Evolutionary conservation across 2,113 vertebrate genomes (phyloP).

Genomic region (Australoheros scitulus): DNA sequence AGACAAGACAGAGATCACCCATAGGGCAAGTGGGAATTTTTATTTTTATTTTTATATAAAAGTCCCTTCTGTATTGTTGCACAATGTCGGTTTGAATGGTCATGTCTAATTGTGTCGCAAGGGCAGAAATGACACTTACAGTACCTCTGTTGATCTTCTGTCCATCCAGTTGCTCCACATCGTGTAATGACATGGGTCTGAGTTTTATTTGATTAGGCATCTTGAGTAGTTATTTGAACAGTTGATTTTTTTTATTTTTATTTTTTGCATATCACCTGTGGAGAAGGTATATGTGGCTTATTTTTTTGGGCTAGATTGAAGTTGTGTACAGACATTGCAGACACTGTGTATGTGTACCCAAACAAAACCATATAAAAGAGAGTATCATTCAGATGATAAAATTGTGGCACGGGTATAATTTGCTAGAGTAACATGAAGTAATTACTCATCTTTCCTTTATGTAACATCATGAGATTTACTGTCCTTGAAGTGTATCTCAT

Average conservation of each 20-base stretch:
- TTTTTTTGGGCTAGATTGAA: not conserved
- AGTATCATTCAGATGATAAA: not conserved
- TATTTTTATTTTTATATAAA: too few species aligned
- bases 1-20: too few species aligned
- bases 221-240: not conserved
- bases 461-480: not conserved
- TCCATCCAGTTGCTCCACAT: not conserved
- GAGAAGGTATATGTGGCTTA: not conserved
- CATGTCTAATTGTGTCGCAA: not conserved
- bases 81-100: conserved; percentile 29
- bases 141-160: conserved; percentile 35
- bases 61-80: conserved; percentile 15
- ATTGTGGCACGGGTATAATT: not conserved
- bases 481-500: not conserved
- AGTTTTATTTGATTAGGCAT: not conserved
- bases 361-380: not conserved
- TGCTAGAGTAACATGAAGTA: not conserved
- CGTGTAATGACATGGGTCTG: not conserved
- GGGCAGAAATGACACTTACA: conserved; percentile 21
- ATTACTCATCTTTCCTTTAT: not conserved
- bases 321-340: not conserved
- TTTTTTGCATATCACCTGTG: not conserved
- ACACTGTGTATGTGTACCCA: not conserved
- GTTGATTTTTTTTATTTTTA: too few species aligned
- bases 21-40: too few species aligned